These are phyloP conservation scores for Clarias platycephalus DNA, from an alignment of 2,797 vertebrate genomes.

Conservation along the genomic window DNA sequence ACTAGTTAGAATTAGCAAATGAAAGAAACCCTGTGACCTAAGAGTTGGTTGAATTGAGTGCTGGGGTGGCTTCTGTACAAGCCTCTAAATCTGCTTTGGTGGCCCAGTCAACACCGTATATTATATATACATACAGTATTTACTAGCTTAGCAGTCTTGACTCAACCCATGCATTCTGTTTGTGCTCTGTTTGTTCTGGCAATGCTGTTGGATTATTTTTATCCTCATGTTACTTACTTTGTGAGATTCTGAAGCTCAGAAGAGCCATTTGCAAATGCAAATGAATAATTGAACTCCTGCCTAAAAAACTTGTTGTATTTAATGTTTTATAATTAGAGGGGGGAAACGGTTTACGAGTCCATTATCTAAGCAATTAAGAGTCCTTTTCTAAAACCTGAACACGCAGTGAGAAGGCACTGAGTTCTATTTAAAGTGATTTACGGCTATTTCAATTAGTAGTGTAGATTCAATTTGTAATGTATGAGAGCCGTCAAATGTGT, in stretches of 20 bases:
- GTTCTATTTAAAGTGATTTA: constrained; percentile 3
- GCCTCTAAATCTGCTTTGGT: not conserved
- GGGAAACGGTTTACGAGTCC: not conserved
- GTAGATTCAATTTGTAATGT: not conserved
- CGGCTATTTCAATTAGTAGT: not conserved
- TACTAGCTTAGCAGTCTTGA: not conserved
- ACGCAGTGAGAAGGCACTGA: not conserved
- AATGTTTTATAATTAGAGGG: not conserved
- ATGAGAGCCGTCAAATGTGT: not conserved
- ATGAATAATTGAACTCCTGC: not conserved
- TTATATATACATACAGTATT: not conserved
- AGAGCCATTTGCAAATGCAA: not conserved
- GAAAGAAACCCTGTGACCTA: not conserved
- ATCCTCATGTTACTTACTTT: not conserved
- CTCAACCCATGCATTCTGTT: no score
- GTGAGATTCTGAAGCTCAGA: not conserved
- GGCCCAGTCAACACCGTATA: not conserved
- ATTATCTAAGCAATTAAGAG: constrained; percentile 9
- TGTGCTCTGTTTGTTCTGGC: not conserved
- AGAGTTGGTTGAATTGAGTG: not conserved
- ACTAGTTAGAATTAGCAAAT: not conserved
- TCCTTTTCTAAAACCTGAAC: not conserved
- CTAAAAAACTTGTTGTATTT: not conserved
- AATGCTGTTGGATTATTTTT: not conserved
- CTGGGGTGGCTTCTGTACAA: not conserved